Evolutionary conservation across 2,888 invertebrate species (phyloP).

Genomic region (Neria commutata): DNA sequence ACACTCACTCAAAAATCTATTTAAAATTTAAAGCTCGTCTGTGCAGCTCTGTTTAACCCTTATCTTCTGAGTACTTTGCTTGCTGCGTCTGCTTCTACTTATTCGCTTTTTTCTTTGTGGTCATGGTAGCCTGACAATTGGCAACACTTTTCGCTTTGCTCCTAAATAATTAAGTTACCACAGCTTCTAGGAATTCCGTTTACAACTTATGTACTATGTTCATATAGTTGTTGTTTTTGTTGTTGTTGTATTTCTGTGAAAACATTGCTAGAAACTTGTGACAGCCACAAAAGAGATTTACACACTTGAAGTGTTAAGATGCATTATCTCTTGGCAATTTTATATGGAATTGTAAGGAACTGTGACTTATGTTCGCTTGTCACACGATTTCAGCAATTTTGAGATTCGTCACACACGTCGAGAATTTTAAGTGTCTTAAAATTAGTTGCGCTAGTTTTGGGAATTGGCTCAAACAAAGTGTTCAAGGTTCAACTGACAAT

Average conservation of each 20-base stretch:
- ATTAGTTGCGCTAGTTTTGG: neutral
- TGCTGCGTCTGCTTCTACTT: neutral
- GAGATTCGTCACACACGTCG: neutral
- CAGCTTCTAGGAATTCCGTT: constrained; percentile 1
- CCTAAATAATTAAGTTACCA: constrained; percentile 5
- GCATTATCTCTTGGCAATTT: neutral
- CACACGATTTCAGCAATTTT: neutral
- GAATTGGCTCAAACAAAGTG: neutral
- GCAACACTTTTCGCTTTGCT: constrained; percentile 35
- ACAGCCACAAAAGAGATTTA: too few relatives aligned
- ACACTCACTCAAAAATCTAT: constrained; percentile 53
- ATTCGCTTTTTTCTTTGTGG: neutral
- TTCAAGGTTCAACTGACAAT: neutral
- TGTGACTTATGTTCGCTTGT: neutral
- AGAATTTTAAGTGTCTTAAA: neutral
- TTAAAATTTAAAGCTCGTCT: constrained; percentile 30
- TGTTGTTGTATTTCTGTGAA: too few relatives aligned
- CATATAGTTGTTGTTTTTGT: too few relatives aligned
- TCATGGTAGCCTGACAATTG: constrained; percentile 17
- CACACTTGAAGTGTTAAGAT: too few relatives aligned
- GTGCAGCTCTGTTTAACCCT: constrained; percentile 50
- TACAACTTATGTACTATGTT: neutral
- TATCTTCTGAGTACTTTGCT: constrained; percentile 35
- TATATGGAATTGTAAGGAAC: neutral
- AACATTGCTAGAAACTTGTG: too few relatives aligned